Evolutionary conservation across 2,888 invertebrate species (phyloP), one percentile per base, ranked within the genome.

Genomic region (Nemurella pictetii): DNA sequence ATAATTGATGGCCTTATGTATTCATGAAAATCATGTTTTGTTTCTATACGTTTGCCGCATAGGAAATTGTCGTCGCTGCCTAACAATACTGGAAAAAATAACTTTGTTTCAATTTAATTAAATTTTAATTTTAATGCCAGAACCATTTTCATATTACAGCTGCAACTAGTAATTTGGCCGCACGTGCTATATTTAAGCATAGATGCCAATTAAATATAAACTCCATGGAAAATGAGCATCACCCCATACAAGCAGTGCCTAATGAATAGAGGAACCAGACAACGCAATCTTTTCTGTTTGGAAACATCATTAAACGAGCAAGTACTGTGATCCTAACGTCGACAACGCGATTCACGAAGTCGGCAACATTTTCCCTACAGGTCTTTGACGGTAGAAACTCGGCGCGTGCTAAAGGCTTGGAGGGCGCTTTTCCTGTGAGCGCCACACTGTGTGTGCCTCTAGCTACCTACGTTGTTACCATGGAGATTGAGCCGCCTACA

Each of bases 401-500:
- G n/a, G n/a, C n/a, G n/a, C n/a, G n/a, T n/a, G n/a, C n/a, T n/a
- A n/a, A n/a, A n/a, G n/a, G n/a, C n/a, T n/a, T n/a, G 75, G 26
- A 2, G 27, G 80, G n/a, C 35, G n/a, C 80, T 81, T 81, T 26
- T 25, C 32, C 27, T 25, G 80, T 32, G 80, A 81, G 36, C 80
- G 20, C 25, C 0, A 26, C 80, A 36, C 12, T 36, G 26, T 26
- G 25, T 81, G 15, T 81, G 35, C 80, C 35, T 26, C 35, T 35
- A 81, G 80, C 80, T 81, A 35, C 75, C 55, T 78, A 78, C 25
- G 35, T 36, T 26, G 80, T 81, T 35, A 26, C 80, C 80, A 81
- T 81, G 80, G 80, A 15, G 30, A 81, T 35, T 35, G 78, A 78
- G 78, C 78, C 78, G 55, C 55, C 9, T n/a, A n/a, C 35, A 35